Base-by-base conservation (phyloP, 1,140 invertebrate species). In the Cryptotermes secundus region DNA sequence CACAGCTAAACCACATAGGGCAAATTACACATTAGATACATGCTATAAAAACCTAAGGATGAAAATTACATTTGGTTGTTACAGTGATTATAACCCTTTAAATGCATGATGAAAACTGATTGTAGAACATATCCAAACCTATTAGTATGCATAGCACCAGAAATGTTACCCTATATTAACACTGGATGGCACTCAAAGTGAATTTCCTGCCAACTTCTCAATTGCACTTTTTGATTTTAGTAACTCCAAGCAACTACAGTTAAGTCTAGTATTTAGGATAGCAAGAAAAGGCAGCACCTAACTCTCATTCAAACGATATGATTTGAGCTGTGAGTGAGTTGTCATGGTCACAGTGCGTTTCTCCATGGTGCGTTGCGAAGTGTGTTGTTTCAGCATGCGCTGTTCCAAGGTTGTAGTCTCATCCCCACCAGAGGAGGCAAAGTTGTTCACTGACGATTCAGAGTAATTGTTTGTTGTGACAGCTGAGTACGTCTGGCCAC, bases 361-460 rank as follows among this genome's bases (percentile, higher is more conserved):
- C 80, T 81, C 81, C 34, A 34, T 31, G 16, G 59, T 84, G 24
- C 81, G 84, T 49, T 84, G 84, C 24, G 84, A 82, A n/a, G 81
- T 84, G 24, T 80, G 81, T 42, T 84, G 84, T 31, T 84, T 84
- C 84, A 84, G 35, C 84, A 84, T 84, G 26, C 84, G 34, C 80
- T 84, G 84, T 34, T 84, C 84, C 35, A 84, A 34, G 42, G 80
- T 53, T 38, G 72, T 34, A 45, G n/a, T 81, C 22, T 45, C 42
- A 16, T 82, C 84, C 12, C 79, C 84, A 22, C 81, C 35, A 31
- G 38, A 45, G 34, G 34, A 34, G 14, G 79, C 16, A 19, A 53
- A 81, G 79, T 80, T 45, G 80, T 84, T 84, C 31, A 59, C 81
- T 16, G 22, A 26, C 24, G 81, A 82, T 31, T 83, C 72, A 9